Conservation (phyloP, 1,140 invertebrate genomes). For the Oncopeltus fasciatus region DNA sequence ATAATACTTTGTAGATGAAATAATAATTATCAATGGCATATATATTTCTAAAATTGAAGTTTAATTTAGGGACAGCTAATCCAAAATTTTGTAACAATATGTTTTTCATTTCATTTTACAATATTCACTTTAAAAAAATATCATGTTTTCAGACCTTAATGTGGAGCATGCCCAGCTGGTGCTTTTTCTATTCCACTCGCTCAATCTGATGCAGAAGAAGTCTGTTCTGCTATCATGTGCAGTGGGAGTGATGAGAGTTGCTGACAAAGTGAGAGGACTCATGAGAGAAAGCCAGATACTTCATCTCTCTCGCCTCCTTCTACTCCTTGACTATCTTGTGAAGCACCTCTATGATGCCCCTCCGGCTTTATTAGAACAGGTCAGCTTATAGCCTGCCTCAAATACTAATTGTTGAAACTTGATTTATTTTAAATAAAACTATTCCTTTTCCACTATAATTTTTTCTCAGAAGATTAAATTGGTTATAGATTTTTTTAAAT, state of each 20-base stretch:
- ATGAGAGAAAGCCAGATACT: conserved; percentile 58
- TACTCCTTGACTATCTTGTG: conserved; percentile 90
- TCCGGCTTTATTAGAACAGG: conserved; percentile 56
- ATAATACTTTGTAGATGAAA: too few species aligned
- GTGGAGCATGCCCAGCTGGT: conserved; percentile 89
- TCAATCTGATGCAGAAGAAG: conserved; percentile 93
- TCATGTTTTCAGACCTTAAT: conserved; percentile 62
- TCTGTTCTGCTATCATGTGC: conserved; percentile 71
- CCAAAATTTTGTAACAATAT: too few species aligned
- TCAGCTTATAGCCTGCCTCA: conserved; percentile 32
- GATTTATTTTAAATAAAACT: too few species aligned
- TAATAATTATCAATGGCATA: too few species aligned
- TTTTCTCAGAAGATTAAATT: too few species aligned
- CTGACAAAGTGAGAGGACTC: conserved; percentile 23
- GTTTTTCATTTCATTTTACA: too few species aligned
- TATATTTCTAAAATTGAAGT: too few species aligned
- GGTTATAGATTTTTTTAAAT: too few species aligned
- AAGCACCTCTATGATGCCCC: conserved; percentile 86
- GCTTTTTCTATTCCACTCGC: conserved; percentile 83
- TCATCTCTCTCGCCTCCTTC: conserved; percentile 63
- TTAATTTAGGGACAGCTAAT: too few species aligned
- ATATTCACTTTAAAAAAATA: neutral
- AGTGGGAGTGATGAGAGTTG: conserved; percentile 47
- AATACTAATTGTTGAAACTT: too few species aligned
- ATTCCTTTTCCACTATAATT: neutral